A percentile compares a stretch with the other conserved stretches of the same genome.
Conservation (phyloP, 2,888 invertebrate species). For the Macrosoma leucophasiata region DNA sequence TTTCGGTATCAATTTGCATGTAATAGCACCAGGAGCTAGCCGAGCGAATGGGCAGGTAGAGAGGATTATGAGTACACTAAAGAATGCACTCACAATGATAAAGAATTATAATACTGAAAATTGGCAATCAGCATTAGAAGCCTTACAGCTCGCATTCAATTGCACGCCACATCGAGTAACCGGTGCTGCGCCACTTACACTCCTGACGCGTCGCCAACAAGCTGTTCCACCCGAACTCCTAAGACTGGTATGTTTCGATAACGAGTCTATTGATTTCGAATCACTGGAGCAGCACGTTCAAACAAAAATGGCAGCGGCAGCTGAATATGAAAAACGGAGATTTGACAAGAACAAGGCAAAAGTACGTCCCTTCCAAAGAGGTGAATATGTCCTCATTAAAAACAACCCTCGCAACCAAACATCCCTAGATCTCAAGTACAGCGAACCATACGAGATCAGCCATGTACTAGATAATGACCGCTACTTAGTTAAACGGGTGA, state of each 20-base stretch:
- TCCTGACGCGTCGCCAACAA: slow-evolving; percentile 18
- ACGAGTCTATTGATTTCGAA: slow-evolving; percentile 2
- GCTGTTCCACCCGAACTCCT: slow-evolving; percentile 16
- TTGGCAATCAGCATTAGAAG: slow-evolving; percentile 16
- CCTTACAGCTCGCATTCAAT: slow-evolving; percentile 18
- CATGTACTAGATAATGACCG: background rate
- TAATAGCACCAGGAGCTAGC: slow-evolving; percentile 23
- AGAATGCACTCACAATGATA: slow-evolving; percentile 19
- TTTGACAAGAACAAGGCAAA: slow-evolving; percentile 14
- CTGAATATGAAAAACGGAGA: slow-evolving; percentile 6
- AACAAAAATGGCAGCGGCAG: slow-evolving; percentile 3
- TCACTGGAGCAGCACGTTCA: slow-evolving; percentile 9
- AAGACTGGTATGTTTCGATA: slow-evolving; percentile 5
- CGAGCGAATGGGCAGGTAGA: slow-evolving; percentile 27
- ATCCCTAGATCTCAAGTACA: slow-evolving; percentile 13
- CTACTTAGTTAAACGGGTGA: slow-evolving; percentile 1
- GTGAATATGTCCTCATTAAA: slow-evolving; percentile 7
- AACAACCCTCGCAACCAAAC: slow-evolving; percentile 14
- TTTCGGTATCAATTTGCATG: slow-evolving; percentile 15
- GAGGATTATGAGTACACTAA: slow-evolving; percentile 11
- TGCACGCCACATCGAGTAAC: slow-evolving; percentile 20
- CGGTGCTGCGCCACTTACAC: slow-evolving; percentile 18
- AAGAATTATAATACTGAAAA: slow-evolving; percentile 23
- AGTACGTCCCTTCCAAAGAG: slow-evolving; percentile 16
- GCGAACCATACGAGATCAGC: slow-evolving; percentile 14